A percentile compares a stretch with the other conserved stretches of the same genome.
phyloP scores from a whole-genome alignment of 2,113 vertebrate species.

The Protobothrops flavoviridis region DNA sequence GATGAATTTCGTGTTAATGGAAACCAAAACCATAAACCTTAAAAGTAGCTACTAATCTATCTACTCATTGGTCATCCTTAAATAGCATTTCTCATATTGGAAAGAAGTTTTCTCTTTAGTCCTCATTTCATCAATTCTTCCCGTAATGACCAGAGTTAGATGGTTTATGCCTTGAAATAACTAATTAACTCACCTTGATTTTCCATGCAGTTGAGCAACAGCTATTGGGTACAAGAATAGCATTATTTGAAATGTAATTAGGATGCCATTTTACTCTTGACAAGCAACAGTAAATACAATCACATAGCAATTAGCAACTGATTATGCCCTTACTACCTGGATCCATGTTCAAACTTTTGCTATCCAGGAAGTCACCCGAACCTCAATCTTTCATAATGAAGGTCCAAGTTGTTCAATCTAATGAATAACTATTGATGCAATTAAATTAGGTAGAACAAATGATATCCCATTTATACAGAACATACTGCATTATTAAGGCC shows the following conservation, averaged over 20 bases:
- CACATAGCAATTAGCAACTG: conserved; percentile 64
- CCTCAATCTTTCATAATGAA: conserved; percentile 46
- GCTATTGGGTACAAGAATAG: conserved; percentile 21
- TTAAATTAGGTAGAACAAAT: conserved; percentile 28
- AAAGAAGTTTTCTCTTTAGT: neutral
- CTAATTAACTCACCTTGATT: conserved; percentile 43
- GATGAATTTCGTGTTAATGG: neutral
- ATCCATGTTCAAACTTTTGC: conserved; percentile 37
- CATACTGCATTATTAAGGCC: neutral
- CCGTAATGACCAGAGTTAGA: conserved; percentile 27
- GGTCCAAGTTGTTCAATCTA: conserved; percentile 42
- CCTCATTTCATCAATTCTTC: neutral
- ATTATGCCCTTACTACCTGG: conserved; percentile 60
- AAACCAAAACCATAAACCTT: neutral
- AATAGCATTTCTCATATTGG: neutral
- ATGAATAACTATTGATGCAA: conserved; percentile 15
- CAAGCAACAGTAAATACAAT: conserved; percentile 66
- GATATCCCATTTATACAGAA: neutral
- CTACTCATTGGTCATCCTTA: neutral
- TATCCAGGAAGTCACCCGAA: conserved; percentile 46
- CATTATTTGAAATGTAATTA: conserved; percentile 56
- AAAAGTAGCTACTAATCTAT: neutral
- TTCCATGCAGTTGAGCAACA: conserved; percentile 42
- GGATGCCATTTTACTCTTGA: conserved; percentile 55
- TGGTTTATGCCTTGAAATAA: conserved; percentile 36